Percentiles rank a stretch among this genome's conserved stretches.
phyloP scores from a whole-genome alignment of 2,888 invertebrate genomes.

The Mythimna albipuncta region DNA sequence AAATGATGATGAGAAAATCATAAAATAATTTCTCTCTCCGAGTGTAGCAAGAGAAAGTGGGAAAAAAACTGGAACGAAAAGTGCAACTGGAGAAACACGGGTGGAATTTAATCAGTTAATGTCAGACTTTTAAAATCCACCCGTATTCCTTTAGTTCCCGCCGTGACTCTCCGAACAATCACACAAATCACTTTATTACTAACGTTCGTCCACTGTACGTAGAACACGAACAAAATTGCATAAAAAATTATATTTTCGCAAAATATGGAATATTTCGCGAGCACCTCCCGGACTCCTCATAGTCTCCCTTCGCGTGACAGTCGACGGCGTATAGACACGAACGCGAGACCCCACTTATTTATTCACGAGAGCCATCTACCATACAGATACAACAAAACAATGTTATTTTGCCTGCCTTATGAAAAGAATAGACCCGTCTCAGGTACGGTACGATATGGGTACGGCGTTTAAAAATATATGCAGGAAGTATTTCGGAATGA shows the following conservation, averaged over 20 bases:
- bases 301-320: slow-evolving; percentile 65
- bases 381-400: slow-evolving; percentile 45
- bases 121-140: too few species aligned
- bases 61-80: too few species aligned
- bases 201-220: too few species aligned
- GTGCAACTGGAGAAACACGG: too few species aligned
- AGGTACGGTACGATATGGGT: slow-evolving; percentile 8
- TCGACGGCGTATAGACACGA: slow-evolving; percentile 55
- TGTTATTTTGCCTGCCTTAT: slow-evolving; percentile 48
- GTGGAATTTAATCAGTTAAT: too few species aligned
- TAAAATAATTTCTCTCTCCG: too few species aligned
- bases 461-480: slow-evolving; percentile 18
- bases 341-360: slow-evolving; percentile 67
- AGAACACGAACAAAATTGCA: too few species aligned
- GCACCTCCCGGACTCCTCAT: slow-evolving; percentile 7
- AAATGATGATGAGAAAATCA: too few species aligned
- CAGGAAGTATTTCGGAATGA: not conserved
- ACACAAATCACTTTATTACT: too few species aligned
- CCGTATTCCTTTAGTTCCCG: too few species aligned
- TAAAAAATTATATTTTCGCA: not conserved
- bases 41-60: too few species aligned
- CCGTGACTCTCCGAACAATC: too few species aligned
- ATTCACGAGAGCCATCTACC: slow-evolving; percentile 60
- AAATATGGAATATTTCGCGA: slow-evolving; percentile 14
- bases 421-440: not conserved